A percentile compares a stretch with the other conserved stretches of the same genome.
Conservation (phyloP, 2,888 invertebrate species). For the Azorinus chamasolen region DNA sequence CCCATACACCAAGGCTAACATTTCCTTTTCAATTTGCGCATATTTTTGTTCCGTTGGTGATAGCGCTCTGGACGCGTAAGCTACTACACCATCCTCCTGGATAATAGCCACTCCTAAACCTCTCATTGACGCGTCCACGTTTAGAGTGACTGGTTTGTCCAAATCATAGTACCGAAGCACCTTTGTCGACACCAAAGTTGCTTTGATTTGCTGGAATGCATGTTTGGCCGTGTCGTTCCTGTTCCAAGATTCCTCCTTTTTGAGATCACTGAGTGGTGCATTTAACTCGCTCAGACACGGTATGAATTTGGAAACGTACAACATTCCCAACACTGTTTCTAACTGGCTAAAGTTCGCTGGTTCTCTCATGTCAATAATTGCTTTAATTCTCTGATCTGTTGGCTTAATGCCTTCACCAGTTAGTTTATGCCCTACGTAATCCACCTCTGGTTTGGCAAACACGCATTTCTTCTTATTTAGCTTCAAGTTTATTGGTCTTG, state of each 20-base stretch:
- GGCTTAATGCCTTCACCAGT: conserved; percentile 44
- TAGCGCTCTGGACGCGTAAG: conserved; percentile 52
- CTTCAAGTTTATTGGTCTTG: conserved; percentile 34
- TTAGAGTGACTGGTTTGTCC: conserved; percentile 28
- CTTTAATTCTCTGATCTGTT: conserved; percentile 25
- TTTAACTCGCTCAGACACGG: conserved; percentile 17
- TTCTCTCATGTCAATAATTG: conserved; percentile 27
- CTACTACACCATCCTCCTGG: conserved; percentile 41
- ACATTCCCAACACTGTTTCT: conserved; percentile 36
- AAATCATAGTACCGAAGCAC: conserved; percentile 47
- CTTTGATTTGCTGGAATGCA: conserved; percentile 57
- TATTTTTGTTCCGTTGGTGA: conserved; percentile 48
- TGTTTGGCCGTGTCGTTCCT: conserved; percentile 10
- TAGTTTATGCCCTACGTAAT: conserved; percentile 45
- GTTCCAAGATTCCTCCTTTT: conserved; percentile 17
- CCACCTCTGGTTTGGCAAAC: conserved; percentile 32
- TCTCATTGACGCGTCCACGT: conserved; percentile 41
- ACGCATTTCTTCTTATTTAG: conserved; percentile 42
- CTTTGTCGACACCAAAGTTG: conserved; percentile 43
- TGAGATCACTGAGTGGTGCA: conserved; percentile 40
- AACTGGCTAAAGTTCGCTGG: conserved; percentile 25
- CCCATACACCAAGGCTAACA: conserved; percentile 45
- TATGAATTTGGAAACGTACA: conserved; percentile 40
- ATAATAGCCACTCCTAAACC: conserved; percentile 44
- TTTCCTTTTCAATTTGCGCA: conserved; percentile 59